Evolutionary conservation across 2,888 invertebrate species (phyloP).

Genomic region (Ommatoiulus sabulosus): DNA sequence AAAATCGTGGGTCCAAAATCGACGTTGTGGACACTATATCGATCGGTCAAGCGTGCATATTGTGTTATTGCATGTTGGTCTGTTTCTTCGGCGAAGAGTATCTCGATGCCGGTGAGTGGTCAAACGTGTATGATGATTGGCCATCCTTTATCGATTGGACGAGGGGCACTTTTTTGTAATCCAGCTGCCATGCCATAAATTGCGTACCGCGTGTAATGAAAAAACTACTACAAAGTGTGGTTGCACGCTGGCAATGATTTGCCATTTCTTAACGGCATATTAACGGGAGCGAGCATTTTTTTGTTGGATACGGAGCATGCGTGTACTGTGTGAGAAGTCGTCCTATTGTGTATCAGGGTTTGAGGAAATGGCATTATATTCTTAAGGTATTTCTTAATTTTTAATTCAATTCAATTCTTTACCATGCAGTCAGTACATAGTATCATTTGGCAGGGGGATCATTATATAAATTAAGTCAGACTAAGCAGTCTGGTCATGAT

Average conservation of each 20-base stretch:
- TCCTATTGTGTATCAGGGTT: too few relatives aligned
- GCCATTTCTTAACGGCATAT: too few relatives aligned
- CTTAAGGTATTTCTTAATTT: too few relatives aligned
- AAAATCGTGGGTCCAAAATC: not conserved
- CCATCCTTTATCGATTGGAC: not conserved
- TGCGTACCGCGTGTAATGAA: not conserved
- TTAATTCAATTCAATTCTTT: too few relatives aligned
- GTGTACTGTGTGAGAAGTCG: too few relatives aligned
- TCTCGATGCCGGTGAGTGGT: not conserved
- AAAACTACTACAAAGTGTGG: not conserved
- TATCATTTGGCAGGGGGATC: too few relatives aligned
- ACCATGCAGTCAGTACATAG: too few relatives aligned
- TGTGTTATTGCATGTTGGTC: not conserved
- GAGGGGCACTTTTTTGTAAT: not conserved
- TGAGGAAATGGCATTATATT: too few relatives aligned
- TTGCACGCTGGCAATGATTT: not conserved
- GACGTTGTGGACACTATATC: not conserved
- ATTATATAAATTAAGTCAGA: too few relatives aligned
- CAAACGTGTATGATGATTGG: not conserved
- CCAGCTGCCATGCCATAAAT: not conserved
- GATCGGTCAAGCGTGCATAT: slow-evolving; percentile 11
- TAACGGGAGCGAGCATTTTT: too few relatives aligned
- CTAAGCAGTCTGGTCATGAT: too few relatives aligned
- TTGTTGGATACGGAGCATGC: too few relatives aligned
- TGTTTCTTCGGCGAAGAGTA: not conserved